phyloP scores from a whole-genome alignment of 2,113 vertebrate genomes.

The Chelonoidis abingdonii region DNA sequence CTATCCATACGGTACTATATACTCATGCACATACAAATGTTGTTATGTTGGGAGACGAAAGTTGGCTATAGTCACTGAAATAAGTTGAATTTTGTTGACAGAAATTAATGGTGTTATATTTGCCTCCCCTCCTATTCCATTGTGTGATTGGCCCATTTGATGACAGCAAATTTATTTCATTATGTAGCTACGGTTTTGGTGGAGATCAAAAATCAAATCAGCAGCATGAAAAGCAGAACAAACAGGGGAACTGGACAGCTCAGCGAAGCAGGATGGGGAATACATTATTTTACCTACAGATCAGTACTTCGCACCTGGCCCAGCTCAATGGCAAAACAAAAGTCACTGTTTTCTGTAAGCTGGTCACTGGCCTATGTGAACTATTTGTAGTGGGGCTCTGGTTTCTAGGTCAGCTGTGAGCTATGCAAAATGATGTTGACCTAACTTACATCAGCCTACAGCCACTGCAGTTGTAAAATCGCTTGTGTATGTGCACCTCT shows the following conservation, averaged over 20 bases:
- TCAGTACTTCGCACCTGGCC: neutral
- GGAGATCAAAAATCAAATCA: neutral
- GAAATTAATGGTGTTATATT: neutral
- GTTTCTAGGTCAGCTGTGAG: neutral
- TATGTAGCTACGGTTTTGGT: slow-evolving; percentile 13
- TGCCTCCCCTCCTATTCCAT: neutral
- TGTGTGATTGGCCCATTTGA: neutral
- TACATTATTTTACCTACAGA: neutral
- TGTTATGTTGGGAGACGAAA: neutral
- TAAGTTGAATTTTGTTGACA: neutral
- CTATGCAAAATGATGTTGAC: neutral
- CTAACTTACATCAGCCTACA: neutral
- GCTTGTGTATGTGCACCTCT: neutral
- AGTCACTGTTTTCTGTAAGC: neutral
- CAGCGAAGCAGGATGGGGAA: neutral
- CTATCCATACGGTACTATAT: neutral
- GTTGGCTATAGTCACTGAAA: slow-evolving; percentile 44
- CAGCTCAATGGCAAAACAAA: neutral
- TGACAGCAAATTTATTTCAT: neutral
- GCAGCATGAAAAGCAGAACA: neutral
- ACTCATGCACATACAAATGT: neutral
- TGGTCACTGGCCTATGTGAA: neutral
- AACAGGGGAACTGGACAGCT: neutral
- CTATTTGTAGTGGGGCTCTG: neutral
- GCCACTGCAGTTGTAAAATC: neutral